Conservation (phyloP, 2,113 vertebrate genomes). For the Charina bottae region DNA sequence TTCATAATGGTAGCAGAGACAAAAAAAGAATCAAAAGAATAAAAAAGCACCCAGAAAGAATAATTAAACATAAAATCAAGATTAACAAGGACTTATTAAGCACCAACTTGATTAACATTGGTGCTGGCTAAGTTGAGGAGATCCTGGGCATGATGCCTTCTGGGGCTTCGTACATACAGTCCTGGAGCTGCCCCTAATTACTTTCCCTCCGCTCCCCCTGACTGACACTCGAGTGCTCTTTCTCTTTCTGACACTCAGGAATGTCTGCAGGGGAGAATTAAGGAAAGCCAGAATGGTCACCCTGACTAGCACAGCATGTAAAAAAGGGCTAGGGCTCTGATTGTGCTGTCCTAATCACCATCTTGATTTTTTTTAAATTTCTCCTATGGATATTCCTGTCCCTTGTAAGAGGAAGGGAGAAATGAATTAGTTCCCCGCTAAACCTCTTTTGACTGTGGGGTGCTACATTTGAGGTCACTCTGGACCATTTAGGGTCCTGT, state of each 20-base stretch:
- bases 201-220: background rate
- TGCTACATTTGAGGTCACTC: background rate
- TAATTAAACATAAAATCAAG: background rate
- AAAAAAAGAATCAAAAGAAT: background rate
- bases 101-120: background rate
- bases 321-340: no score
- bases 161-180: background rate
- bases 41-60: background rate
- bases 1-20: background rate
- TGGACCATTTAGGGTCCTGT: background rate
- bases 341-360: background rate
- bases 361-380: background rate
- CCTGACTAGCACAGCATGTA: no score
- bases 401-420: background rate
- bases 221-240: background rate
- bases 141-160: background rate
- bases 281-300: no score
- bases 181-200: background rate
- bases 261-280: background rate
- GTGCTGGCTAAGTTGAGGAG: background rate
- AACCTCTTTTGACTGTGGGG: background rate
- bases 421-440: background rate
- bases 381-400: background rate
- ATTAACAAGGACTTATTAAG: background rate
- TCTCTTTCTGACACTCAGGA: background rate